These are phyloP conservation scores for Siniperca obscura DNA, from an alignment of 2,797 vertebrate genomes.

Conservation along the genomic window DNA sequence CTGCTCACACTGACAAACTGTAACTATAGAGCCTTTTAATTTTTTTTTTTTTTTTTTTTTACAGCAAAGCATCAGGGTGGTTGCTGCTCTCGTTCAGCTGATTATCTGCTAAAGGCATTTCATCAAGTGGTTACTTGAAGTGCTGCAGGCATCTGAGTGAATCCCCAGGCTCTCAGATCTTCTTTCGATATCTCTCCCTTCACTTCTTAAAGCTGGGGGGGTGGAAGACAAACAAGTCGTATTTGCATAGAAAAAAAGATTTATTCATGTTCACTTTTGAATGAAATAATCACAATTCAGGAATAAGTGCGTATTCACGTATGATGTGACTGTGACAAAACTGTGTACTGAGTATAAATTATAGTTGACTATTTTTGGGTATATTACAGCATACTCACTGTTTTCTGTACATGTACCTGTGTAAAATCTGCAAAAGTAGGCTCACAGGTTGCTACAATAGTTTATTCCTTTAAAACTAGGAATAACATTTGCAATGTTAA, in stretches of 20 bases:
- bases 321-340: conserved; percentile 74
- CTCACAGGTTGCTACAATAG: conserved; percentile 72
- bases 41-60: not conserved
- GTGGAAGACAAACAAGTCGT: not conserved
- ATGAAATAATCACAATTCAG: conserved; percentile 74
- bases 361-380: conserved; percentile 67
- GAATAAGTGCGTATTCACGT: conserved; percentile 76
- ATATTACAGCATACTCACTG: conserved; percentile 69
- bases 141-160: conserved; percentile 18
- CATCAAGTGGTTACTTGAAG: conserved; percentile 36
- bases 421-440: conserved; percentile 74
- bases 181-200: not conserved
- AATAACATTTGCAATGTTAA: conserved; percentile 69
- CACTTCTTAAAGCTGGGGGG: not conserved
- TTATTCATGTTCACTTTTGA: conserved; percentile 77
- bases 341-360: conserved; percentile 76
- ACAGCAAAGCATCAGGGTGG: conserved; percentile 3
- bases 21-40: not conserved
- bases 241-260: conserved; percentile 74
- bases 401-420: conserved; percentile 82
- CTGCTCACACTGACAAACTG: not conserved
- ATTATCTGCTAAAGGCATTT: conserved; percentile 34
- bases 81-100: conserved; percentile 8
- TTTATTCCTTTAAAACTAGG: conserved; percentile 81
- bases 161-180: conserved; percentile 9